Base-by-base conservation (phyloP, 2,888 invertebrate species). In the Lithophane semibrunnea region DNA sequence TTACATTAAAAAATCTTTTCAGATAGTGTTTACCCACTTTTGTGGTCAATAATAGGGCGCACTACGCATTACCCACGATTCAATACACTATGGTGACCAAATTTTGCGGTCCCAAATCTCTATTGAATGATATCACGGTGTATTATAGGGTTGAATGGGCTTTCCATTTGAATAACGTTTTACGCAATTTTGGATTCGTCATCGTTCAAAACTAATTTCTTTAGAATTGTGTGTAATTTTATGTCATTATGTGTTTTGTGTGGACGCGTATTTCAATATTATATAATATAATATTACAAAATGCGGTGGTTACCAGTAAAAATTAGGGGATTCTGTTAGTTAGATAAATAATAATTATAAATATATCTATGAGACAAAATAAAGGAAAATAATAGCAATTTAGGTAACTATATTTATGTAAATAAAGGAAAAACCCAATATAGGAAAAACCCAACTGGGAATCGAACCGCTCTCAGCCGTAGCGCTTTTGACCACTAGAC, bases 21-120 rank as follows among this genome's bases (percentile, higher is more conserved):
- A 7, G 24, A 3, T 16, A 29, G 29, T 16, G 37, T 5, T 24
- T 73, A 47, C 12, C 21, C 10, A 60, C 65, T 73, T 80, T 47
- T 60, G 80, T 47, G 8, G 18, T 0, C 37, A 42, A 60, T 47
- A 2, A 54, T 80, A 79, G 24, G 4, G 58, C 49, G 63, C 77
- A 68, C 72, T 80, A 83, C 52, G 61, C 93, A 94, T 95, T 95
- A 94, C 89, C 87, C 83, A 90, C 95, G 93, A 90, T 90, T 93
- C 93, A 95, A 88, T 94, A 92, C 93, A 91, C 93, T 89, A 90
- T 89, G 92, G 94, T 94, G 94, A 91, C 92, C 91, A 92, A 94
- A 96, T 95, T 96, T 95, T 93, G 95, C 95, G 96, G 95, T 92
- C 92, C 93, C 91, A 92, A 92, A 91, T 93, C 91, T 89, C 94